Conservation (phyloP, 2,113 vertebrate genomes). For the Microcebus jonahi region DNA sequence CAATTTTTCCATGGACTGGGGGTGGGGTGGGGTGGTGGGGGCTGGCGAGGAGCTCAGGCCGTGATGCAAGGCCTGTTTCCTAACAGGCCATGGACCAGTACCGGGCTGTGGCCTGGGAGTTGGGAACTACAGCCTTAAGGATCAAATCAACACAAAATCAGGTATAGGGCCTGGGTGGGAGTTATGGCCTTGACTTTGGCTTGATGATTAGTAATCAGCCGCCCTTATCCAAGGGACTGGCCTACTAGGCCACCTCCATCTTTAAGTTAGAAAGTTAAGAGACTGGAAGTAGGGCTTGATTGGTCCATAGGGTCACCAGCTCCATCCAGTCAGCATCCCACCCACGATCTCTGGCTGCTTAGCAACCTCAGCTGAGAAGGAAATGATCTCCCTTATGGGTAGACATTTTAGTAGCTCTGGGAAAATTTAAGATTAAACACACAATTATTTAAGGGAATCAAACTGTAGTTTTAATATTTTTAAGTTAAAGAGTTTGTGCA, state of each 20-base stretch:
- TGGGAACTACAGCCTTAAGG: neutral
- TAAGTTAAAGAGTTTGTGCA: neutral
- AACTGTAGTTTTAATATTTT: neutral
- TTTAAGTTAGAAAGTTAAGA: neutral
- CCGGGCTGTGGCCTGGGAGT: too few species aligned
- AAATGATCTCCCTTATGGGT: neutral
- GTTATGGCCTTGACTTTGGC: neutral
- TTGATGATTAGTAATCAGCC: neutral
- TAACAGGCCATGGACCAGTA: too few species aligned
- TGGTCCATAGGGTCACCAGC: neutral
- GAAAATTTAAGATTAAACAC: constrained; percentile 8
- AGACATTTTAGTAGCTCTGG: neutral
- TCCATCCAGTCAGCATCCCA: neutral
- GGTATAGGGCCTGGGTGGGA: neutral
- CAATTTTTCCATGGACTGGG: too few species aligned
- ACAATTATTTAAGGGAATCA: neutral
- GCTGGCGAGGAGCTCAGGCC: too few species aligned
- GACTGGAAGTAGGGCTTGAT: neutral
- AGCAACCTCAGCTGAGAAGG: neutral
- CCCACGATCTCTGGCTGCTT: neutral
- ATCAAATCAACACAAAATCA: constrained; percentile 22
- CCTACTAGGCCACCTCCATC: neutral
- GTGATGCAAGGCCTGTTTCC: too few species aligned
- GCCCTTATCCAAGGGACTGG: neutral
- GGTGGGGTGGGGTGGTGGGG: too few species aligned